Base-by-base conservation (phyloP, 2,113 vertebrate species). In the Dryoscopus gambensis region DNA sequence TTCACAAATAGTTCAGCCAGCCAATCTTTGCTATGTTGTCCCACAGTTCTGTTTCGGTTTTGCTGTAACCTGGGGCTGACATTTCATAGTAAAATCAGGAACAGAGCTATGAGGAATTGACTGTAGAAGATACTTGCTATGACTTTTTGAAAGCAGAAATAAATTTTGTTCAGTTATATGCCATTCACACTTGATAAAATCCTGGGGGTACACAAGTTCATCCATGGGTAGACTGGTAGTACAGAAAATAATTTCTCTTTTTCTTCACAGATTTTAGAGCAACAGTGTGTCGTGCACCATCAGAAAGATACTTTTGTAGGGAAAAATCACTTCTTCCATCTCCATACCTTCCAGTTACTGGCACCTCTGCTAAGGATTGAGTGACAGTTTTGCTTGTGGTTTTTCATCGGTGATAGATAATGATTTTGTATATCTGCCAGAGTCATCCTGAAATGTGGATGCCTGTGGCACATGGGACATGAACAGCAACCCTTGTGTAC, bases 1-100 rank as follows among this genome's bases (percentile, higher is more conserved):
- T 96, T 87, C 94, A 84, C 30, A 70, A 91, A 88, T 1, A 5
- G 81, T 78, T 90, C 84, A 96, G 90, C 85, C 92, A 93, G 84
- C 50, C 75, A 93, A 86, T 57, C 21, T 93, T 86, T 65, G 8
- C 63, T 91, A 25, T 11, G 0, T 23, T 86, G 87, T 91, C 71
- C 87, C 74, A 89, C 46, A 85, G 90, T 77, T 95, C 62, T 85
- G 14, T 73, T 94, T 87, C 5, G 1, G 18, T 93, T 95, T 84
- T 82, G n/a, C 74, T 90, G 63, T 95, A 88, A 91, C 53, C 46
- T 33, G 46, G 82, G 64, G 62, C 30, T 90, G 75, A 90, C 70
- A 40, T 93, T 62, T 84, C 53, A 15, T 7, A 64, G 75, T 27
- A 79, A 96, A 90, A 75, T 27, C 22, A 81, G 68, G 73, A 94